Base-by-base conservation (phyloP, 2,888 invertebrate species). In the Aspidapion aeneum region DNA sequence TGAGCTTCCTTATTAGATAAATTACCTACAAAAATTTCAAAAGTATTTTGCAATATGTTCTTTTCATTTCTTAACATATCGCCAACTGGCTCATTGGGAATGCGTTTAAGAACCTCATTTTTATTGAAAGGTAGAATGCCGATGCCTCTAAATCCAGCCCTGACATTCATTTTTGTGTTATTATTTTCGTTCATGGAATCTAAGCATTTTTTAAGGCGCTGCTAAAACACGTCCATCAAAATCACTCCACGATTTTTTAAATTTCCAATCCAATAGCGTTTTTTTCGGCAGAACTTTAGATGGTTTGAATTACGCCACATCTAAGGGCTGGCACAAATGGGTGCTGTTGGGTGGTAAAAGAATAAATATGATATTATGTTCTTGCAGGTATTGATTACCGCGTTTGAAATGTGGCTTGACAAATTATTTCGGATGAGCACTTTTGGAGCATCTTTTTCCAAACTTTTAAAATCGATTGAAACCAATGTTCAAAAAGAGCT, bases 401-500 rank as follows among this genome's bases (percentile, higher is more conserved):
- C 9, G 18, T 18, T 18, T 17, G 54, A 52, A 17, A 52, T 7
- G n/a, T 52, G 49, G n/a, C 54, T 52, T 18, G 54, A 3, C 3
- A 52, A 52, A 52, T 52, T 52, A 18, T 52, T 16, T 35, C 35
- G 5, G 3, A 35, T 35, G 35, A 35, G 35, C 35, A 35, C 35
- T 35, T 35, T 35, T 35, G 35, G 35, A 35, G 54, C 3, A 7
- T 52, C n/a, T 16, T 52, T 18, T 3, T 52, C 54, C 3, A 7
- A 52, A 7, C 16, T 52, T 16, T 18, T 52, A 18, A 52, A 17
- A 22, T 58, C 35, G 49, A 19, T n/a, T n/a, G 17, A 58, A 58
- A 58, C 58, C 58, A 58, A 49, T 58, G 17, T 49, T 58, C 49
- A 49, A 50, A 58, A 2, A 58, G 58, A 7, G 49, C 51, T 35